Evolutionary conservation across 2,888 invertebrate species (phyloP).

Genomic region (Alcis repandata): DNA sequence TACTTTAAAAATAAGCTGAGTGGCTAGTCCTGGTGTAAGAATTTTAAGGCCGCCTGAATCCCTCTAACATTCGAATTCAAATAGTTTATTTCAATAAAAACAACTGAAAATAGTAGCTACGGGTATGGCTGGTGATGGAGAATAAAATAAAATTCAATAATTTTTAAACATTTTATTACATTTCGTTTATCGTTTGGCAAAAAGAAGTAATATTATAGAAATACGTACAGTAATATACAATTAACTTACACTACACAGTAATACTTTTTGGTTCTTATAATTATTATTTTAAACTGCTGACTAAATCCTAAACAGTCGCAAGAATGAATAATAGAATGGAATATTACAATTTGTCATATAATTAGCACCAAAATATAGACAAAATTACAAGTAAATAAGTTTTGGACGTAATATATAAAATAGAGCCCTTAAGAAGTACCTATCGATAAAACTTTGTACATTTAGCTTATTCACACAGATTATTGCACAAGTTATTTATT

Average conservation of each 20-base stretch:
- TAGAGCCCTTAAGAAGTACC: conserved; percentile 10
- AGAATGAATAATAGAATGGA: conserved; percentile 44
- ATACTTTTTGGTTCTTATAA: conserved; percentile 84
- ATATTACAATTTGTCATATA: conserved; percentile 51
- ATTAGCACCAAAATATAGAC: conserved; percentile 80
- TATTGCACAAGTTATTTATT: conserved; percentile 72
- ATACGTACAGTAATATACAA: conserved; percentile 57
- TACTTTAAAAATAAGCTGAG: too few species aligned
- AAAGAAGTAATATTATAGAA: conserved; percentile 69
- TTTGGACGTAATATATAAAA: conserved; percentile 51
- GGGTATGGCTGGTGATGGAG: too few species aligned
- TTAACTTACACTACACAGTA: conserved; percentile 64
- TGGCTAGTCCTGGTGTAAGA: too few species aligned
- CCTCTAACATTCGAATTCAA: too few species aligned
- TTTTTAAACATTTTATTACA: conserved; percentile 77
- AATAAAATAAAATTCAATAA: conserved; percentile 47
- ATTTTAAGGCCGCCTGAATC: too few species aligned
- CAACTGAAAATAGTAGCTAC: too few species aligned
- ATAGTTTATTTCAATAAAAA: too few species aligned
- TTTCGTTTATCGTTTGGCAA: conserved; percentile 82
- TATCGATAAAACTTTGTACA: conserved; percentile 42
- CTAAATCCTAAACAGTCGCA: conserved; percentile 50
- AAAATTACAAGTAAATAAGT: conserved; percentile 44
- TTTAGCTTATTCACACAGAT: conserved; percentile 49
- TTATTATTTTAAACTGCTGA: conserved; percentile 55